Evolutionary conservation across 2,113 vertebrate genomes (phyloP), one percentile per base, ranked within the genome.

Genomic region (Coryphaenoides rupestris): DNA sequence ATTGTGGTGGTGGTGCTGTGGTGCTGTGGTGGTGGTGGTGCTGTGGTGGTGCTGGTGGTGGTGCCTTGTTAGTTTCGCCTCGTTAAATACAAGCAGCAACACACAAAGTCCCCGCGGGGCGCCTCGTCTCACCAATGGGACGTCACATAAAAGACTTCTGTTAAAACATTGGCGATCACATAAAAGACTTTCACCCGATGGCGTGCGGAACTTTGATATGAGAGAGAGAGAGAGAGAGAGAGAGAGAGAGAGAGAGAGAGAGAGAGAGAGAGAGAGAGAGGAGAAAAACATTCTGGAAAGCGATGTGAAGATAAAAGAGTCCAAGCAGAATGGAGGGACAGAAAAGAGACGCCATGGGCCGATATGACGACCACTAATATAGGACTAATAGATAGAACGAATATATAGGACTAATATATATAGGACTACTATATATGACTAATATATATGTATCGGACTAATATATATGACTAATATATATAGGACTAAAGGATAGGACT

Each of bases 101-200:
- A 98, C 94, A 98, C 94, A 96, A 96, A 93, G 92, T 93, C 94
- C 56, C 94, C 72, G 92, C 91, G 86, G 95, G 95, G 92, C 78
- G 94, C 92, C 94, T 93, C 93, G 92, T 94, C 94, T 93, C 91
- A 84, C 89, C 92, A 89, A 92, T 79, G 91, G 91, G 91, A 89
- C 91, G 54, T 87, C 91, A 90, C 93, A 93, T 93, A 95, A 95
- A 94, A 63, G 90, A 90, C 80, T 86, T 70, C 88, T 85, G 93
- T 92, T 93, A 90, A 94, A 91, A 90, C 86, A 85, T 81, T 88
- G 60, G 56, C 60, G 60, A 73, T 76, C 45, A 76, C 26, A 72
- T 56, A 67, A 69, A 94, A 92, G 75, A 55, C 19, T 80, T 76
- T 70, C 57, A 67, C 71, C 76, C 68, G 92, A 80, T 81, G 13